Base-by-base conservation (phyloP, 2,113 vertebrate species). In the Bujurquina vittata region DNA sequence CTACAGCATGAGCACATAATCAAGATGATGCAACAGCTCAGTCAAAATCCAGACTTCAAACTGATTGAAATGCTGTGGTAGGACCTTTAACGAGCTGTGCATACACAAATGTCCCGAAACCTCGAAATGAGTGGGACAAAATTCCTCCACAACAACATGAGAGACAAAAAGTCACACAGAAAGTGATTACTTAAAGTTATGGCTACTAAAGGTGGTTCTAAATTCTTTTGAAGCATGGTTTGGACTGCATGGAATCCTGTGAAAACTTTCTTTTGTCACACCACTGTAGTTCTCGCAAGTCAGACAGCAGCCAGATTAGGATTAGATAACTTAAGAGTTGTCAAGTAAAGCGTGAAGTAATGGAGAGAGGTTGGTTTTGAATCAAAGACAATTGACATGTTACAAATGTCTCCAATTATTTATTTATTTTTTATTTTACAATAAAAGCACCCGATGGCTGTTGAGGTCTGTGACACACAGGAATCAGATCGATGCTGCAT, bases 401-500 rank as follows among this genome's bases (percentile, higher is more conserved):
- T 23, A 84, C 72, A 58, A 40, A 60, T 77, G 60, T 65, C 40
- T 63, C 22, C 56, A 2, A 8, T 56, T 33, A 56, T 10, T 18
- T n/a, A 33, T 46, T 1, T 7, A 4, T 33, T 55, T 0, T 1
- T 14, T 15, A 20, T 61, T 0, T 1, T 10, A 31, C 18, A 37
- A 54, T 20, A 40, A 55, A 75, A 76, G 22, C 56, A 31, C 15
- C 67, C 37, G 33, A 33, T 54, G 52, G 26, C 46, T 54, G 31
- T 54, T 72, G 46, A 54, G 46, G 46, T 72, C 52, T 8, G 26
- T 72, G 67, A 80, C 57, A 40, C 54, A 56, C 22, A 7, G 37
- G 15, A 67, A 29, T 35, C n/a, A 29, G 59, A 81, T 87, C 40
- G 62, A 85, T 80, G 54, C 49, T 23, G 12, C 61, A 14, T 26